Base-by-base conservation (phyloP, 2,113 vertebrate species). In the Pollimyrus isidori region DNA sequence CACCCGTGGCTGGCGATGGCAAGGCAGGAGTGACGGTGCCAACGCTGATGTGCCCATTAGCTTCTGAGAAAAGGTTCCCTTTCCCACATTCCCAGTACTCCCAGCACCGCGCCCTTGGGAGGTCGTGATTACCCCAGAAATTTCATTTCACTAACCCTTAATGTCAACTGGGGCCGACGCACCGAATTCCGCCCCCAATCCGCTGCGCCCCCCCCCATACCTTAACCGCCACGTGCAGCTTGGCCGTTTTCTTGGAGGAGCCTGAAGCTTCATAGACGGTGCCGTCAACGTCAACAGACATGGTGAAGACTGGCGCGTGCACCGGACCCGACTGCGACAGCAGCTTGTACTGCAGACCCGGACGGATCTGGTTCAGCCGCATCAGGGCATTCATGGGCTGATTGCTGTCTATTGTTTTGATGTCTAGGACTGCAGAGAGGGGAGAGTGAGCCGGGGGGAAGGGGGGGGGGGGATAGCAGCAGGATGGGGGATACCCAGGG, bases 181-280 rank as follows among this genome's bases (percentile, higher is more conserved):
- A 19, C 42, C 19, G 19, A 82, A 7, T 21, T 82, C 76, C 35
- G 0, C 4, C 13, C 30, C 30, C 5, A 19, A 45, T 45, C 39
- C 7, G 0, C 76, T 9, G 76, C 0, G 13, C 7, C 39, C 11
- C 80, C 80, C 88, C 3, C 4, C 17, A 46, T 95, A 99, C 98
- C 97, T 99, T 99, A 91, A 99, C 98, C 53, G 98, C 98, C 88
- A 99, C 98, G 0, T 99, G 98, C 92, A 99, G 98, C 93, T 99
- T 99, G 93, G 98, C 98, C 4, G 97, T 99, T 95, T 99, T 99
- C 95, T 99, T 99, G 90, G 98, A 99, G 92, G 98, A 98, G 89
- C 98, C 98, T 48, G 98, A 99, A 30, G 98, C 98, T 95, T 99
- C 98, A 0, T 99, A 98, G 73, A 97, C 95, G 48, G 97, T 98